phyloP scores from a whole-genome alignment of 2,113 vertebrate genomes.

The Oreamnos americanus region DNA sequence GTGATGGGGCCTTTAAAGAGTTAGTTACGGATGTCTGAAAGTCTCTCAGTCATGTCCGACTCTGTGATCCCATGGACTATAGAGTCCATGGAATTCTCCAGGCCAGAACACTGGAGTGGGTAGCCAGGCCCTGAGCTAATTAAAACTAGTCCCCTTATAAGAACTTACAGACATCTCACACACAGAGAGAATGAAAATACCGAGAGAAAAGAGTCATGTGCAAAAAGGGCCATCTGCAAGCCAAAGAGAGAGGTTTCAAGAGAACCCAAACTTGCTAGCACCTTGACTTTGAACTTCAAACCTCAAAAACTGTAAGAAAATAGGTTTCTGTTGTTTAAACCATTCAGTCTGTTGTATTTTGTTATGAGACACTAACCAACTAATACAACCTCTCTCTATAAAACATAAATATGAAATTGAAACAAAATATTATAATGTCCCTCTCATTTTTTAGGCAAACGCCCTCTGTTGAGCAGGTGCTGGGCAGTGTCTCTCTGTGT shows the following conservation, averaged over 20 bases:
- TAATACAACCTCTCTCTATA: neutral
- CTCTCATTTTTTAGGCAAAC: neutral
- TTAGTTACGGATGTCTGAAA: neutral
- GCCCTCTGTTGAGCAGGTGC: neutral
- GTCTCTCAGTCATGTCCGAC: neutral
- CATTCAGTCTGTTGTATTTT: neutral
- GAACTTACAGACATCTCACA: neutral
- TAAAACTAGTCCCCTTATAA: neutral
- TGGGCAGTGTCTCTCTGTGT: neutral
- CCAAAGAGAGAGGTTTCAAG: neutral
- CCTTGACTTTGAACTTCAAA: neutral
- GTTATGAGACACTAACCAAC: neutral
- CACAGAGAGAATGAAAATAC: accelerated
- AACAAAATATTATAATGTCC: neutral
- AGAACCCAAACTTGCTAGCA: neutral
- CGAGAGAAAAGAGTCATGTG: neutral
- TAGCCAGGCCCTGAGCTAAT: too few species aligned
- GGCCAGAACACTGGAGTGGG: neutral
- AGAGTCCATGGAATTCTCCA: neutral
- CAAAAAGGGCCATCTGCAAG: neutral
- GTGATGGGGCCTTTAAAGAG: neutral
- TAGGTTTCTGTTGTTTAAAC: neutral
- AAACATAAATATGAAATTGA: neutral
- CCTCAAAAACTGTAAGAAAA: neutral
- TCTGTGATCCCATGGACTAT: neutral